Percentiles rank a stretch among this genome's conserved stretches.
phyloP scores from a whole-genome alignment of 37 sponge, comb jelly and placozoan genomes.

The Eunapius fragilis region DNA sequence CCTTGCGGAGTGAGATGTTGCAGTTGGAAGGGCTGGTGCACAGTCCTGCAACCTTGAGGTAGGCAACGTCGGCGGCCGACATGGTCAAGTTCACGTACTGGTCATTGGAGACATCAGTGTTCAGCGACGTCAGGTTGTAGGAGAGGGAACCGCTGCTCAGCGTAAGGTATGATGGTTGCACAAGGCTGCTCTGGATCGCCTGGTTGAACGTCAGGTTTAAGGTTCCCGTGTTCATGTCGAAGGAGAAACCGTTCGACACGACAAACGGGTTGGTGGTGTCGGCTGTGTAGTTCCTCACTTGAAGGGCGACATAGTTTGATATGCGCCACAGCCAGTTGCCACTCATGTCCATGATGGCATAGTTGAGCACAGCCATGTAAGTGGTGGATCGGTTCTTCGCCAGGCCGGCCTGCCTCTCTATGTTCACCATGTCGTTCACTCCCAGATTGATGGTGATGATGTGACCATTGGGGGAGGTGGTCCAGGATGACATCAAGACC shows the following conservation, averaged over 20 bases:
- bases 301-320: slow-evolving; percentile 61
- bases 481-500: background rate
- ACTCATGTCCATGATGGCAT: slow-evolving; percentile 77
- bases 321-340: slow-evolving; percentile 63
- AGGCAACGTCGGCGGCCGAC: slow-evolving; percentile 10
- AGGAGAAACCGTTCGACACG: slow-evolving; percentile 10
- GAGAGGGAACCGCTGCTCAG: background rate
- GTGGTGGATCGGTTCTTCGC: slow-evolving; percentile 51
- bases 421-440: slow-evolving; percentile 15
- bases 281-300: slow-evolving; percentile 66
- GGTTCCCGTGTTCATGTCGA: slow-evolving; percentile 69
- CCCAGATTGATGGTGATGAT: slow-evolving; percentile 11
- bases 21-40: slow-evolving; percentile 58
- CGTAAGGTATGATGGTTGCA: slow-evolving; percentile 13
- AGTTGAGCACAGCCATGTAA: slow-evolving; percentile 68
- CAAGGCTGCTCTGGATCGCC: slow-evolving; percentile 1
- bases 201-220: slow-evolving; percentile 69
- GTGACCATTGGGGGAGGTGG: slow-evolving; percentile 19
- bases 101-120: background rate
- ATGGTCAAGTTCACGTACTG: background rate
- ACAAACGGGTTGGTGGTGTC: slow-evolving; percentile 80
- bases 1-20: slow-evolving; percentile 47
- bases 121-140: slow-evolving; percentile 12
- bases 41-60: slow-evolving; percentile 31
- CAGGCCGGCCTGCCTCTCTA: slow-evolving; percentile 16